Evolutionary conservation across 2,888 invertebrate species (phyloP), one percentile per base, ranked within the genome.

Genomic region (Philonicus albiceps): DNA sequence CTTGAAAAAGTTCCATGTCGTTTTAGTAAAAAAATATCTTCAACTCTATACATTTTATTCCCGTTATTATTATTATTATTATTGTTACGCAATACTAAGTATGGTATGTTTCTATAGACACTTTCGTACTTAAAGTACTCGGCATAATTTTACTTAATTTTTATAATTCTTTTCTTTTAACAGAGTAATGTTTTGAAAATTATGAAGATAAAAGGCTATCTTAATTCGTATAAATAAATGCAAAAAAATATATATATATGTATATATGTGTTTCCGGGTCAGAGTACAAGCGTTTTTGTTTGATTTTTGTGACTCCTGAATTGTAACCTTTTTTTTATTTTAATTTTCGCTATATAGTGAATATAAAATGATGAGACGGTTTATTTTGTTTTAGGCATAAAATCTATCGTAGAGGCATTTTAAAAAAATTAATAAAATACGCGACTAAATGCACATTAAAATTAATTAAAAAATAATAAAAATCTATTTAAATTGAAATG

Each of bases 11-110:
- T 84, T 84, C 40, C 37, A 83, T 73, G 30, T 73, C 16, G 19
- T 73, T 73, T 84, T 73, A 84, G 84, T 84, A 84, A 84, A 84
- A 84, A 84, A 84, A 84, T 84, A 84, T 84, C 73, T 73, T 84
- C 43, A 72, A 84, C 72, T 84, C 73, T 84, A 84, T 84, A 84
- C 84, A 73, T 64, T 43, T 8, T 64, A 64, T 40, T 84, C 31
- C 84, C 84, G 73, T 43, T 64, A 55, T 72, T 83, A 72, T 84
- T 37, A 53, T 53, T 64, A 64, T 64, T 22, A 64, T 64, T 64
- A 64, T 64, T 64, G 64, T 64, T 64, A 64, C 55, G 73, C 43
- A 40, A 73, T 73, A 40, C 40, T 84, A 37, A 53, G 5, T 81
- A 55, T 73, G 72, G 73, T 72, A 84, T 84, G 19, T 84, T 40